phyloP scores from a whole-genome alignment of 2,888 invertebrate genomes.

The Drosophila nigritarsus region DNA sequence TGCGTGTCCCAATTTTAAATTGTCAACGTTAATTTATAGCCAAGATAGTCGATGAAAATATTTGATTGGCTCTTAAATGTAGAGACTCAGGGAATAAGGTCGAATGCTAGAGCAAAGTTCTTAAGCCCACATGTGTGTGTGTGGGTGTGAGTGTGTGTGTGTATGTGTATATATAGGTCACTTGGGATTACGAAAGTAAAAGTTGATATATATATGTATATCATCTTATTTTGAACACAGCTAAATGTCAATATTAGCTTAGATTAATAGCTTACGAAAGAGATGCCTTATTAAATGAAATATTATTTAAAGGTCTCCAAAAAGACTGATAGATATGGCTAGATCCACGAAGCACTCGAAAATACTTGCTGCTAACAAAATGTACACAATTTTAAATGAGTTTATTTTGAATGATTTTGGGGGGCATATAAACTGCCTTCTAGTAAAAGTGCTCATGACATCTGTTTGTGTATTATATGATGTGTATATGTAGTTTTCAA shows the following conservation, averaged over 20 bases:
- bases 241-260: not conserved
- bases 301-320: not conserved
- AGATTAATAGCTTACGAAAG: not conserved
- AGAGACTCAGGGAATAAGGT: constrained; percentile 14
- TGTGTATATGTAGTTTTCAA: constrained; percentile 1
- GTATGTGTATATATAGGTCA: constrained; percentile 17
- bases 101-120: constrained; percentile 26
- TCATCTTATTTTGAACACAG: not conserved
- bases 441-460: not conserved
- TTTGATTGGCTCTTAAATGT: constrained; percentile 65
- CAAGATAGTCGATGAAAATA: constrained; percentile 62
- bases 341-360: not conserved
- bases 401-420: not conserved
- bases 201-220: not conserved
- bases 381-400: not conserved
- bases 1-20: constrained; percentile 61
- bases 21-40: constrained; percentile 73
- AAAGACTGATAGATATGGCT: not conserved
- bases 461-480: not conserved
- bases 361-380: not conserved
- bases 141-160: not conserved
- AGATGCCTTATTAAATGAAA: not conserved
- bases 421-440: not conserved
- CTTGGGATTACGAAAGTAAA: not conserved
- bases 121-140: constrained; percentile 1